Percentiles rank a stretch among this genome's conserved stretches.
Evolutionary conservation across 2,797 vertebrate species (phyloP).

Genomic region (Alfaro cultratus): DNA sequence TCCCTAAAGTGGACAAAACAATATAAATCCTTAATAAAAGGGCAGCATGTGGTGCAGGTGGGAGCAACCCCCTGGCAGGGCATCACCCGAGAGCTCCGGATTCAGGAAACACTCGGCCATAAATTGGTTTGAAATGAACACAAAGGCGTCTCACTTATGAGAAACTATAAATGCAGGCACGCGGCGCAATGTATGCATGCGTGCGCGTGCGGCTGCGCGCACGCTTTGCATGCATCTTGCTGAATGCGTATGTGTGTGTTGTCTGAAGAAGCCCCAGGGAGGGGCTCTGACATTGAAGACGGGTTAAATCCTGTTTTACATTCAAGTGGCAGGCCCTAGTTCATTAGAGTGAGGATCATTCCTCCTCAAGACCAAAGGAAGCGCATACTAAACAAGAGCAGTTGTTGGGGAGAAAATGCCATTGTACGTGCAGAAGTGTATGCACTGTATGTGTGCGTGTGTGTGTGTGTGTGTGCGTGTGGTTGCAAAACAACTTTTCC

Average conservation of each 20-base stretch:
- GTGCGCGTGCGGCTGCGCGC: constrained; percentile 14
- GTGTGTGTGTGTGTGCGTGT: constrained; percentile 26
- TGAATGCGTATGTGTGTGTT: constrained; percentile 69
- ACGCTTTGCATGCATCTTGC: constrained; percentile 15
- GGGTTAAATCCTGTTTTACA: constrained; percentile 90
- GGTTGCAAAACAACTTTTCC: constrained; percentile 43
- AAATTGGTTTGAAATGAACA: constrained; percentile 67
- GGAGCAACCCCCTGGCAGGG: constrained; percentile 25
- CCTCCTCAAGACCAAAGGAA: constrained; percentile 87
- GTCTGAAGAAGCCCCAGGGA: constrained; percentile 84
- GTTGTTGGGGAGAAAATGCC: constrained; percentile 86
- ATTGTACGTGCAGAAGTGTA: constrained; percentile 74
- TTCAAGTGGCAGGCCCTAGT: constrained; percentile 87
- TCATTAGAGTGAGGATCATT: constrained; percentile 90
- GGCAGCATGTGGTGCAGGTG: constrained; percentile 18
- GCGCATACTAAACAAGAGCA: constrained; percentile 87
- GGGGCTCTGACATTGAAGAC: constrained; percentile 89
- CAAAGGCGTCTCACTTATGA: constrained; percentile 63
- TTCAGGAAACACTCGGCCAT: constrained; percentile 39
- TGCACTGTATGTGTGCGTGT: constrained; percentile 57
- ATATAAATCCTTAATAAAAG: constrained; percentile 35
- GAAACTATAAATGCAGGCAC: constrained; percentile 38
- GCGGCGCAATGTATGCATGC: constrained; percentile 20
- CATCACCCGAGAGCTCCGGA: constrained; percentile 14
- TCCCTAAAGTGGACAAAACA: constrained; percentile 21